Evolutionary conservation across 2,113 vertebrate genomes (phyloP).

Genomic region (Zosterops lateralis): DNA sequence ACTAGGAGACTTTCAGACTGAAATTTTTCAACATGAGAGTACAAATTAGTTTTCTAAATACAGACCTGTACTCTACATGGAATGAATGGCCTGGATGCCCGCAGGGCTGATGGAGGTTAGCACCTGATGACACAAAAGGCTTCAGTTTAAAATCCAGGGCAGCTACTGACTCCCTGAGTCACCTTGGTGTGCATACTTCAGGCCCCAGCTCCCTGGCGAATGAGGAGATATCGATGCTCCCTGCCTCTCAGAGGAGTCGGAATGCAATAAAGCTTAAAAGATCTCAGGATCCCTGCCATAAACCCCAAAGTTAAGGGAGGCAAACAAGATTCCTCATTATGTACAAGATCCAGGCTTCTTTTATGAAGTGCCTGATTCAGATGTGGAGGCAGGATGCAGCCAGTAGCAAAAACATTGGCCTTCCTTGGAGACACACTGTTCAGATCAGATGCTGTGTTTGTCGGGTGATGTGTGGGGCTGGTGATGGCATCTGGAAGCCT

Average conservation of each 20-base stretch:
- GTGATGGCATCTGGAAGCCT: background rate
- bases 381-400: background rate
- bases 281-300: background rate
- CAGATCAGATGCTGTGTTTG: background rate
- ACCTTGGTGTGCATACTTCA: background rate
- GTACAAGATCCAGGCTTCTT: background rate
- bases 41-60: constrained; percentile 57
- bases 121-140: background rate
- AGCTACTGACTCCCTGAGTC: constrained; percentile 10
- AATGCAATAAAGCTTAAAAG: background rate
- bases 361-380: background rate
- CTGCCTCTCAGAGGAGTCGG: background rate
- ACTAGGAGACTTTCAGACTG: background rate
- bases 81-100: constrained; percentile 38
- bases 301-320: background rate
- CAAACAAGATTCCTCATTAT: rapidly evolving
- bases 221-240: rapidly evolving
- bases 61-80: background rate
- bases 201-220: background rate
- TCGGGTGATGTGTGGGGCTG: background rate
- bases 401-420: background rate
- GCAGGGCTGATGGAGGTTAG: background rate
- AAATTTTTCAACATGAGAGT: constrained; percentile 26
- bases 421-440: background rate
- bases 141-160: constrained; percentile 40